Evolutionary conservation across 2,797 vertebrate species (phyloP), one percentile per base, ranked within the genome.

Genomic region (Sebastes glaucus): DNA sequence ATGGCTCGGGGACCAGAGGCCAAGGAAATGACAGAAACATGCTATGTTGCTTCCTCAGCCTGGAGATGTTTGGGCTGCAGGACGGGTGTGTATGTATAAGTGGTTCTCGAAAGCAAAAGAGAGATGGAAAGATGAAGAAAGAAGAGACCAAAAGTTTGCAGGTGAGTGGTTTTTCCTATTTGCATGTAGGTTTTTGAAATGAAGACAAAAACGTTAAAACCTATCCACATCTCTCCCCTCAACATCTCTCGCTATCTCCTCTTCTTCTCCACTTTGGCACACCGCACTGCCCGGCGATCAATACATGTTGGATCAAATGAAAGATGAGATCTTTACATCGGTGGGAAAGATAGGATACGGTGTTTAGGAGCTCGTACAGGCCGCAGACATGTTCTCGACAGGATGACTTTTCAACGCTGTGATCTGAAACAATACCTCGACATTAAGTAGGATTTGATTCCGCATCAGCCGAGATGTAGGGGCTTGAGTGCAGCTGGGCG

Each of bases 11-110:
- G 80, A 88, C 76, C 81, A 85, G 85, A 88, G 86, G 85, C 87
- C 70, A 73, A 76, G 82, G 77, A 88, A 90, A 91, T 88, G 88
- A 90, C 86, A 90, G 86, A 82, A 87, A 84, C 89, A 87, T 64
- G 70, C 80, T 32, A 68, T 82, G 87, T 76, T 82, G 78, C 69
- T 88, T 91, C 85, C 90, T 80, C 67, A 62, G 78, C 78, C 70
- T 61, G 64, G 30, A 35, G 74, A 77, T 35, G 53, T 56, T 56
- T 32, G 52, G 20, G 49, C 6, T 28, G 62, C 23, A n/a, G 46
- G 16, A 28, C 13, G 33, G 6, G n/a, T 1, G 22, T 52, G 61
- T 61, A 11, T 63, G 30, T 46, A n/a, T 60, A 55, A 52, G 56
- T 67, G 28, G 2, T 28, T 27, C 35, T 25, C 13, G 22, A 56